Evolutionary conservation across 2,888 invertebrate genomes (phyloP), one percentile per base, ranked within the genome.

Genomic region (Erannis defoliaria): DNA sequence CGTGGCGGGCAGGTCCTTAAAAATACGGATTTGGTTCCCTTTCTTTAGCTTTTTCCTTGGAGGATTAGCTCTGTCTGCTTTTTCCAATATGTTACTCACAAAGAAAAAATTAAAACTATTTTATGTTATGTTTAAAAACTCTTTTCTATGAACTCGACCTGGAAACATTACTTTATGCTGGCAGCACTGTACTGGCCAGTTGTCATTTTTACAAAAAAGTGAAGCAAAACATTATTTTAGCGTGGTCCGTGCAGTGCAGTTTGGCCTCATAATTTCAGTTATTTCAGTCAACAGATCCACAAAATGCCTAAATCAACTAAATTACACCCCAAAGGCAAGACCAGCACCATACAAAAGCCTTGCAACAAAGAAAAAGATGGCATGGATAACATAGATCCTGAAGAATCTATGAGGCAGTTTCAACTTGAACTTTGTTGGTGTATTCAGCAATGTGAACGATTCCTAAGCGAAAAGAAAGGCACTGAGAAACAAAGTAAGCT

Each of bases 391-490:
- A 69, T 66, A 21, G 84, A 88, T 56, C 82, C 85, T 0, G 90
- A 90, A 55, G 94, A 96, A 86, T 86, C 93, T 0, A 90, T 94
- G 64, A 90, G 94, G 80, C 95, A 95, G 78, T 96, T 96, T 76
- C 96, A 97, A 81, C 72, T 96, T n/a, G 97, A 97, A 83, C 84
- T 97, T 5, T 96, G 94, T 76, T 97, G 97, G 97, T 97, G 97
- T 77, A 95, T 97, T 71, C 96, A 96, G 72, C 95, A 96, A 70
- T 82, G 97, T 58, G 95, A 96, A 78, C 85, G 84, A 18, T 90
- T 94, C 19, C 80, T 96, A 64, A 88, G 85, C 53, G 93, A 94
- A 37, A 94, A 94, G 66, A 96, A 95, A 82, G 88, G 95, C 48
- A 94, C 88, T 64, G 90, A 93, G 62, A 95, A 94, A 81, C 94